Conservation (phyloP, 1,140 invertebrate species). For the Melanaphis sacchari region DNA sequence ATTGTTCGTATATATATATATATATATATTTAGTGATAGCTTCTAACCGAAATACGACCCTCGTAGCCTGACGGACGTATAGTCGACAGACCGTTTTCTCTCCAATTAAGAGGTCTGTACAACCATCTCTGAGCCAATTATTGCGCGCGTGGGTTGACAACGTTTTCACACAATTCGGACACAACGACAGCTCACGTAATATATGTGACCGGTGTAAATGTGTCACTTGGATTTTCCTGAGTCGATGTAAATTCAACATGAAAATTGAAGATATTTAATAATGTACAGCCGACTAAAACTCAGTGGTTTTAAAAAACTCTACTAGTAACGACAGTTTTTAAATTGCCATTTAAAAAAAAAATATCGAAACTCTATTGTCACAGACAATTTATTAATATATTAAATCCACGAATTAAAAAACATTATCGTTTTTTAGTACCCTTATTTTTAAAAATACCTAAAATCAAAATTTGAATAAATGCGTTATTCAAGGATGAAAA, state of each 20-base stretch:
- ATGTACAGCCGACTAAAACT: not conserved
- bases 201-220: not conserved
- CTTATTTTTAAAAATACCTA: too few relatives aligned
- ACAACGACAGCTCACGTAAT: not conserved
- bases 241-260: not conserved
- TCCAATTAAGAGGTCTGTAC: not conserved
- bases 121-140: not conserved
- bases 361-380: not conserved
- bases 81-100: not conserved
- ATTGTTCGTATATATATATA: not conserved
- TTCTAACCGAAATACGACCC: not conserved
- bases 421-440: not conserved
- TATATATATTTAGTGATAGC: not conserved
- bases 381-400: not conserved
- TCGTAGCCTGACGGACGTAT: not conserved
- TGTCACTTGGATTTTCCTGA: not conserved
- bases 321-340: not conserved
- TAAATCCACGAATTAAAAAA: not conserved
- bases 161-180: not conserved
- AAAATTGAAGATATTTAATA: not conserved
- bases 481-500: not conserved
- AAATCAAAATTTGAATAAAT: not conserved
- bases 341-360: not conserved
- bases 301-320: too few relatives aligned
- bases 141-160: not conserved